A percentile compares a stretch with the other conserved stretches of the same genome.
Conservation (phyloP, 1,140 invertebrate species). For the Bombus haemorrhoidalis region DNA sequence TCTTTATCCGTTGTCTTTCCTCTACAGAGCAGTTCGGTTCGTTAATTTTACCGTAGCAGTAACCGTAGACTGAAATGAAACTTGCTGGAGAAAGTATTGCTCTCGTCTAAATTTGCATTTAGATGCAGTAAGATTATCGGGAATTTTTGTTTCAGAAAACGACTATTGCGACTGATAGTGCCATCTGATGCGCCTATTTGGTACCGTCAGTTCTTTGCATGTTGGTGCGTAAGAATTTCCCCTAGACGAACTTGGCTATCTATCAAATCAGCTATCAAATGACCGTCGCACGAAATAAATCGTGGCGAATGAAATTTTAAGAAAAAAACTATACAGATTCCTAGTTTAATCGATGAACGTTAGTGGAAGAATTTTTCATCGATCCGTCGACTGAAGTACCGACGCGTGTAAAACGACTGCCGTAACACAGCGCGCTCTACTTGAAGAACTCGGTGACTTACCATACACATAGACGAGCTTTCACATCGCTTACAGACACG, state of each 20-base stretch:
- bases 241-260: neutral
- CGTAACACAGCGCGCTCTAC: neutral
- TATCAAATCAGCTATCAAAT: no score
- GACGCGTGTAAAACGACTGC: neutral
- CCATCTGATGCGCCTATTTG: neutral
- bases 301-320: neutral
- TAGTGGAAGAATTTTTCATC: neutral
- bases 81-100: neutral
- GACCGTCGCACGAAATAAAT: neutral
- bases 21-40: neutral
- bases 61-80: neutral
- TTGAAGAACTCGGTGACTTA: neutral
- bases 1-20: neutral
- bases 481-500: neutral
- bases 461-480: neutral
- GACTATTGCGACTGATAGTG: neutral
- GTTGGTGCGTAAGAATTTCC: neutral
- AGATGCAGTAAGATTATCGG: neutral
- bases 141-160: neutral
- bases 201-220: neutral
- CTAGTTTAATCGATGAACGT: neutral
- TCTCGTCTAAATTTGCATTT: neutral
- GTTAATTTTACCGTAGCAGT: neutral
- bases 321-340: no score
- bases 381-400: neutral